Evolutionary conservation across 64 coral and sea anemone species (phyloP), one percentile per base, ranked within the genome.

Genomic region (Porites australiensis): DNA sequence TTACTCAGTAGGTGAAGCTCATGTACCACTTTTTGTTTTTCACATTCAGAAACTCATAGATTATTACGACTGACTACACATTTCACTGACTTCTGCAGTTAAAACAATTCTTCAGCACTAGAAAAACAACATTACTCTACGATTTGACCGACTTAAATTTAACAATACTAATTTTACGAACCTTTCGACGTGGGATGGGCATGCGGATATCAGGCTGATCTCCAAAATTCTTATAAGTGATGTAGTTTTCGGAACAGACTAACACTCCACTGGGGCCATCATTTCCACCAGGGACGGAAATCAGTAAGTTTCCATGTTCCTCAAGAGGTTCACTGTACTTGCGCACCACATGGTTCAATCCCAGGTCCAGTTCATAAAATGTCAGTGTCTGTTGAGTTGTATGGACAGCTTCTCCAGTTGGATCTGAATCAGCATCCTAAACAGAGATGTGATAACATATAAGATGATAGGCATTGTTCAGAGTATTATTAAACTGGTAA

Each of bases 181-280:
- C 98, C 98, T 93, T 99, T 82, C 98, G 86, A 65, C 98, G 82
- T 91, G 98, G 94, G 48, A 99, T 99, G 46, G 98, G 98, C 91
- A 94, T 99, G 12, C 94, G 91, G 43, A 99, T 96, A 72, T 99
- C 98, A n/a, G 91, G 91, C 18, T 99, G 98, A 88, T 99, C 98
- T 11, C 98, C 98, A 96, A 99, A 99, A 50, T 99, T 99, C 74
- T 99, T 99, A 89, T 99, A 99, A 3, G 98, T 99, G 71, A 99
- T 79, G 58, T 99, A 99, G 44, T 99, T 99, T 69, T 99, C 98
- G 43, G 98, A 99, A 79, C 98, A 99, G 43, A 99, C 92, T 50
- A 99, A 64, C 3, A 99, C 98, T 54, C 98, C 98, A 96, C 98
- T 99, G 18, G 98, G 98, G 3, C 98, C 98, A 81, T 99, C 98